Evolutionary conservation across 2,888 invertebrate species (phyloP).

Genomic region (Conus canariensis): DNA sequence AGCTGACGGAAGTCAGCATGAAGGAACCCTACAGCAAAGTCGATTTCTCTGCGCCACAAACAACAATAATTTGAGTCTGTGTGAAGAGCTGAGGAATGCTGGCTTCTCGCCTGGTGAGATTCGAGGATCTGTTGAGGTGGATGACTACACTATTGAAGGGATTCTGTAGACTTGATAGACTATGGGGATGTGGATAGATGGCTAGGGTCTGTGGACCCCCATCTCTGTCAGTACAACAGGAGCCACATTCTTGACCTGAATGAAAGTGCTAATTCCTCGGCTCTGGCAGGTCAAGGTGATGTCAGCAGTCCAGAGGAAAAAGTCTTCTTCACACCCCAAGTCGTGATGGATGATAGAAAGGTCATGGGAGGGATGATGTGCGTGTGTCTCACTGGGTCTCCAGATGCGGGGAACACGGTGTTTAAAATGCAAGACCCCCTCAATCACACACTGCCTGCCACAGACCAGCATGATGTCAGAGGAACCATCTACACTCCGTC

Average conservation of each 20-base stretch:
- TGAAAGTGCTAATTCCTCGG: conserved; percentile 34
- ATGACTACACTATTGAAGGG: background rate
- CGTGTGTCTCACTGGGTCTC: background rate
- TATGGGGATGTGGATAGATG: background rate
- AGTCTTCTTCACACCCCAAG: conserved; percentile 29
- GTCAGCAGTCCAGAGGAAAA: background rate
- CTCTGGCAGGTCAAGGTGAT: background rate
- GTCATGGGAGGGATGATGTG: background rate
- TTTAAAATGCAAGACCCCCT: background rate
- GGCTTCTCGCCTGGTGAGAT: conserved; percentile 3
- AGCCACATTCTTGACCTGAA: conserved; percentile 9
- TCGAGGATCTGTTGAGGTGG: background rate
- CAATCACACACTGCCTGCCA: background rate
- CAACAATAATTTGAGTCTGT: conserved; percentile 27
- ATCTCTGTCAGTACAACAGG: background rate
- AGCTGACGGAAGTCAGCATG: background rate
- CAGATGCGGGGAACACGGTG: background rate
- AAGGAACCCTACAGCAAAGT: background rate
- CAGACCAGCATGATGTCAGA: background rate
- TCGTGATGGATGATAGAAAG: background rate
- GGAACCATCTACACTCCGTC: background rate
- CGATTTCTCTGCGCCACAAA: background rate
- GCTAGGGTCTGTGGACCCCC: background rate
- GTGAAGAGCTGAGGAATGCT: conserved; percentile 37
- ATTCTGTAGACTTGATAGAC: conserved; percentile 16